These are phyloP conservation scores for Eretmochelys imbricata DNA, from an alignment of 2,113 vertebrate genomes.

Conservation along the genomic window DNA sequence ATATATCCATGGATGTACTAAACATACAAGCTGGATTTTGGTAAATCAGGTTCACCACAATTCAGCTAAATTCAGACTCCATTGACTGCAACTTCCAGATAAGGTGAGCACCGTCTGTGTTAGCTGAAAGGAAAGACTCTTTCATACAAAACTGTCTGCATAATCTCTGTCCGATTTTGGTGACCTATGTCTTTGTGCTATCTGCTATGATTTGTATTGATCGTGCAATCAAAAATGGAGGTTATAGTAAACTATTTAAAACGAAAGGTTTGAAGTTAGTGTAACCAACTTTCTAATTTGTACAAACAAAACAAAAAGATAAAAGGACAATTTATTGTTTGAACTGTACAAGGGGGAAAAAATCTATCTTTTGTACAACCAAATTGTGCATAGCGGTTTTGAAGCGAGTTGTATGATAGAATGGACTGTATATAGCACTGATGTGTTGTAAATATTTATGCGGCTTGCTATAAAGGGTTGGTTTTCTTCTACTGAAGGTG, in stretches of 20 bases:
- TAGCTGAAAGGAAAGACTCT: background rate
- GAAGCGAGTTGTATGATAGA: conserved; percentile 80
- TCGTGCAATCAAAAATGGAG: conserved; percentile 33
- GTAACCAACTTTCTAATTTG: conserved; percentile 51
- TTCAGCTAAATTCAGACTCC: background rate
- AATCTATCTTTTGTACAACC: conserved; percentile 75
- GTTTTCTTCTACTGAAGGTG: conserved; percentile 70
- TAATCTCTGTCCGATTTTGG: background rate
- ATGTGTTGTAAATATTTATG: conserved; percentile 88
- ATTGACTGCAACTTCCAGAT: background rate
- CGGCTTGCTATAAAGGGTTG: conserved; percentile 85
- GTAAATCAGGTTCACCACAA: background rate
- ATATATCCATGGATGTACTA: background rate
- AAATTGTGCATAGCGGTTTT: conserved; percentile 78
- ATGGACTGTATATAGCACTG: conserved; percentile 85
- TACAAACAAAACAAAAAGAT: conserved; percentile 48
- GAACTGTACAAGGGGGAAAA: conserved; percentile 53
- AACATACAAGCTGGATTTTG: background rate
- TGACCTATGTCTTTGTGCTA: conserved; percentile 14
- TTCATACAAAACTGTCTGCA: background rate
- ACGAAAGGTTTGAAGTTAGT: background rate
- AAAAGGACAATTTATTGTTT: conserved; percentile 54
- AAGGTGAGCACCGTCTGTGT: background rate
- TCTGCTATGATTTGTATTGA: background rate
- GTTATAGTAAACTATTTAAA: background rate